Base-by-base conservation (phyloP, 2,797 vertebrate genomes). In the Sylvia borin region DNA sequence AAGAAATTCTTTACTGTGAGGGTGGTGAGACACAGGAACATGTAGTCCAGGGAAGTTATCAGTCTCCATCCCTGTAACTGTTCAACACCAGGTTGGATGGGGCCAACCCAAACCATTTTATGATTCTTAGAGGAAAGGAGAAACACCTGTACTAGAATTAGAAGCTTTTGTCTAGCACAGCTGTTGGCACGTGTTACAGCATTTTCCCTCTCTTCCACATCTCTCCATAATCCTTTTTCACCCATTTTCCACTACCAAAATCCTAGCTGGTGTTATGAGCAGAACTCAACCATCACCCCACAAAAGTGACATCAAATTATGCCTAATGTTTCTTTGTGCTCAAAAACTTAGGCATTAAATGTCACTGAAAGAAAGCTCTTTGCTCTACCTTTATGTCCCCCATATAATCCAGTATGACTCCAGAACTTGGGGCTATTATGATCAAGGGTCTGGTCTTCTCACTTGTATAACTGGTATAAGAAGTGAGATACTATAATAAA, bases 371-470 rank as follows among this genome's bases (percentile, higher is more conserved):
- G 7, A 78, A 84, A 81, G 11, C 11, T 65, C 17, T 58, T 72
- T 53, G 31, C 47, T 7, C 5, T 29, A 36, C 10, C 27, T 72
- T 62, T 78, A 38, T 65, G 20, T 16, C 13, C 6, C 5, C 7
- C 60, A 8, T 60, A 32, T 11, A 16, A 40, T n/a, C 2, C 36
- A 42, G 7, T 53, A 24, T 0, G 0, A 10, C 27, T 94, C 26
- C 43, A 67, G 31, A 3, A 19, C 29, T 5, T 77, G 27, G 7
- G 16, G 4, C 25, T 54, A 17, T 57, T 89, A 53, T 74, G 16
- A 22, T 60, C n/a, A 54, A 45, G 29, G 9, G 6, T 34, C 21
- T 31, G 12, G 26, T 26, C 32, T 81, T 91, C 29, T 65, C 26
- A 45, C 6, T 10, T 40, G 4, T 25, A 26, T 65, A 57, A 50